Evolutionary conservation across 2,888 invertebrate genomes (phyloP), one percentile per base, ranked within the genome.

Genomic region (Drosophila histrio): DNA sequence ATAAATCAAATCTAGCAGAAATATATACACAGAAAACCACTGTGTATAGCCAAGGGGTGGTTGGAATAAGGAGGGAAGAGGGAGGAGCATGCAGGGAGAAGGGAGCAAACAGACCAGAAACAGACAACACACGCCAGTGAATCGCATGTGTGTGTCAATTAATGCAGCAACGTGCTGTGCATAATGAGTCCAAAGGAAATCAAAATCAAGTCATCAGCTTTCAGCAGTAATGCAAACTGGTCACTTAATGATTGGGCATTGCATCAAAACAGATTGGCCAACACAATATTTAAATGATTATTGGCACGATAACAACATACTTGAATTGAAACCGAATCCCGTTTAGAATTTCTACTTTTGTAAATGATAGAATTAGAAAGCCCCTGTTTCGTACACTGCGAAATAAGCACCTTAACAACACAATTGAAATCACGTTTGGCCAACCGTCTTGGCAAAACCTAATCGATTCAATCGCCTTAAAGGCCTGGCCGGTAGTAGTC

Each of bases 1-100:
- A 73, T 79, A 77, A 77, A 80, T 70, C 69, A 79, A 75, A 84
- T 84, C 82, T 79, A 77, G 67, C 78, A 74, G 69, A 79, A 81
- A 69, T 50, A 58, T 78, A 54, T 53, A 60, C 46, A 43, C 30
- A 36, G 28, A 22, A 5, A 21, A n/a, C 50, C 39, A 43, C 38
- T 34, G 30, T 19, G n/a, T 11, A 11, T 8, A 15, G 26, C 13
- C 19, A 30, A 13, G 7, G 30, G 34, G 11, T 19, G 19, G 3
- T 3, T 5, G 19, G 17, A 19, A 11, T 19, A 19, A 6, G 38
- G 11, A 2, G 3, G 15, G 8, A 11, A 38, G n/a, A 6, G 38
- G 11, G 4, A 8, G 15, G 8, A 19, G 38, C 5, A 2, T 19
- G 26, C 30, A 30, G n/a, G 7, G 6, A 26, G 2, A 34, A 30